Conservation (phyloP, 35 echinoderm and acorn worm genomes). For the Strongylocentrotus purpuratus region DNA sequence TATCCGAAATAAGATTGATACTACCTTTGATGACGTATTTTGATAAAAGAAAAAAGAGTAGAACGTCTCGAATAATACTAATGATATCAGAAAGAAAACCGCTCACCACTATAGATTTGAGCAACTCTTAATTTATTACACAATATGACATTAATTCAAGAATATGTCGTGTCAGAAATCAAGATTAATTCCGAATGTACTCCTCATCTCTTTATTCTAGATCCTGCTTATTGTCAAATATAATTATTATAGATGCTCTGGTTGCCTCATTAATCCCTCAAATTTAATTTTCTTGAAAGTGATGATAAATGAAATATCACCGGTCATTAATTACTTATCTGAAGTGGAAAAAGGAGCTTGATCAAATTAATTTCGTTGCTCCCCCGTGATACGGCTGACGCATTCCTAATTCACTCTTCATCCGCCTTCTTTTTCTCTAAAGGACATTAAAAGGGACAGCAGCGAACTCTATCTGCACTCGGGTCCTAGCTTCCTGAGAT, state of each 20-base stretch:
- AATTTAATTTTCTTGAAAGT: not conserved
- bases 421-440: not conserved
- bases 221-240: not conserved
- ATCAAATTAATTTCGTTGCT: conserved; percentile 12
- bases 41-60: not conserved
- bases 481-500: not conserved
- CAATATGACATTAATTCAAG: not conserved
- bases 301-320: not conserved
- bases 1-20: too few relatives aligned
- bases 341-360: not conserved
- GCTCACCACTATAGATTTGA: not conserved
- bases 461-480: not conserved
- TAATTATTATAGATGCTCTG: not conserved
- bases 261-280: not conserved
- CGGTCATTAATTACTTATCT: not conserved
- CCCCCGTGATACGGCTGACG: not conserved
- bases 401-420: not conserved
- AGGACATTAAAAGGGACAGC: not conserved
- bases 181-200: not conserved
- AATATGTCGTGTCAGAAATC: not conserved
- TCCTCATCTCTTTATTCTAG: not conserved
- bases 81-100: too few relatives aligned
- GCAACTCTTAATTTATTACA: not conserved
- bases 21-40: not conserved
- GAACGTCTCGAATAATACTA: too few relatives aligned